Percentiles rank a stretch among this genome's conserved stretches.
Evolutionary conservation across 1,140 invertebrate species (phyloP).

Genomic region (Ceratina australensis): DNA sequence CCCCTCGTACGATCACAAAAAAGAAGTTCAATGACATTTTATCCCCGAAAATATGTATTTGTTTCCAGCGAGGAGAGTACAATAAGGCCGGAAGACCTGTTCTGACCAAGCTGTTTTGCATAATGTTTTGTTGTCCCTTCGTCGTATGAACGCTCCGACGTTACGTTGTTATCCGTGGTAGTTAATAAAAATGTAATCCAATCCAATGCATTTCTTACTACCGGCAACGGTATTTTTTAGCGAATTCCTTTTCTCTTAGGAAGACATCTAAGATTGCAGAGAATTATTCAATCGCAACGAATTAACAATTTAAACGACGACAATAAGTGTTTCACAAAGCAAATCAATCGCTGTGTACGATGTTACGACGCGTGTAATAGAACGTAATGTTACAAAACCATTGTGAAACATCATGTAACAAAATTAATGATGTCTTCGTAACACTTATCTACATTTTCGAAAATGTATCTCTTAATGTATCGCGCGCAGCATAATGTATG

Average conservation of each 20-base stretch:
- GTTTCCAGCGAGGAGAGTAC: conserved; percentile 63
- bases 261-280: not conserved
- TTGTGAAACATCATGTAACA: not conserved
- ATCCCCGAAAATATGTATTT: conserved; percentile 37
- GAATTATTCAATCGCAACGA: not conserved
- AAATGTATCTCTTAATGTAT: conserved; percentile 29
- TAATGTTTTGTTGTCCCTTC: not conserved
- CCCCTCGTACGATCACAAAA: conserved; percentile 77
- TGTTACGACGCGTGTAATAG: not conserved
- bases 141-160: not conserved
- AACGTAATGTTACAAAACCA: not conserved
- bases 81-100: conserved; percentile 56
- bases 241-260: not conserved
- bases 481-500: conserved; percentile 2
- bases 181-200: conserved; percentile 22
- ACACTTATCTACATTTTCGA: conserved; percentile 24
- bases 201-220: too few relatives aligned
- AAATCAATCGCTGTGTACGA: conserved; percentile 6
- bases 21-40: conserved; percentile 68
- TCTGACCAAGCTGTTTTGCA: conserved; percentile 44
- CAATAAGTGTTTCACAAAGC: not conserved
- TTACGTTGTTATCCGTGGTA: conserved; percentile 15
- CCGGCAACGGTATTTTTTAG: not conserved
- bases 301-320: not conserved
- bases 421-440: not conserved